Evolutionary conservation across 2,888 invertebrate species (phyloP).

Genomic region (Scrobipalpa atriplicella): DNA sequence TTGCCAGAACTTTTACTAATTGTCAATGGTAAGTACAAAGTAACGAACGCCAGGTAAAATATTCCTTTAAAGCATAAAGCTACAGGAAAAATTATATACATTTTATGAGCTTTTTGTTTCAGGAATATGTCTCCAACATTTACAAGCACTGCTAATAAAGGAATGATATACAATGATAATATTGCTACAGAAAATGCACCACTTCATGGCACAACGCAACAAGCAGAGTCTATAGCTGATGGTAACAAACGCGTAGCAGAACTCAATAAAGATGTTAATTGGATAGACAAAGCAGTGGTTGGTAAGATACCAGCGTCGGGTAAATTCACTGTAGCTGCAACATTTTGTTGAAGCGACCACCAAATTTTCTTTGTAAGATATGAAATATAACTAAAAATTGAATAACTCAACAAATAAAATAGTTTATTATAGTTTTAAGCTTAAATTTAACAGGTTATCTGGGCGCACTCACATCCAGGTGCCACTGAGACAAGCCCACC

Average conservation of each 20-base stretch:
- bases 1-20: slow-evolving; percentile 31
- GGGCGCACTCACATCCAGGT: slow-evolving; percentile 43
- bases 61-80: too few species aligned
- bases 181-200: background rate
- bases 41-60: too few species aligned
- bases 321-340: slow-evolving; percentile 6
- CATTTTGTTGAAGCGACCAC: background rate
- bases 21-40: slow-evolving; percentile 19
- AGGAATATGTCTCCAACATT: slow-evolving; percentile 2
- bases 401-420: slow-evolving; percentile 30
- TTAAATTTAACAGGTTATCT: background rate
- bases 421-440: slow-evolving; percentile 36
- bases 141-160: background rate
- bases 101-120: background rate
- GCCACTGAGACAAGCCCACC: slow-evolving; percentile 66
- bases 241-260: background rate
- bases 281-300: background rate
- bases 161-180: background rate
- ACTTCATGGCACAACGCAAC: too few species aligned
- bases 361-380: background rate
- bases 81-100: too few species aligned
- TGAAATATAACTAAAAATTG: slow-evolving; percentile 28
- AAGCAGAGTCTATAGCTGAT: background rate
- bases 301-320: slow-evolving; percentile 4
- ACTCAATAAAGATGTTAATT: too few species aligned